Base-by-base conservation (phyloP, 2,113 vertebrate species). In the Vombatus ursinus region DNA sequence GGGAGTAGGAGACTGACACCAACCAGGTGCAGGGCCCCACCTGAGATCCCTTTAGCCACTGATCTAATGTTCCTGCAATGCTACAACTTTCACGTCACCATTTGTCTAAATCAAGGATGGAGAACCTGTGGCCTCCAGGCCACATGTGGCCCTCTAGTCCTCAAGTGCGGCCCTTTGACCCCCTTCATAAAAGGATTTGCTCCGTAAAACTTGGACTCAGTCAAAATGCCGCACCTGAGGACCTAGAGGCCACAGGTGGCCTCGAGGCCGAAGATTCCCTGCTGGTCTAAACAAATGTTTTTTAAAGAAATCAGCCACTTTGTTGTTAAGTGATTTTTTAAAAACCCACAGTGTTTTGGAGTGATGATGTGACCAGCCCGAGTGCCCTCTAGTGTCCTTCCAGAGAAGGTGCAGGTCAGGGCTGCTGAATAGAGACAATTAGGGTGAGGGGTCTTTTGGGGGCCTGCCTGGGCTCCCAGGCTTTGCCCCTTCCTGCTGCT, bases 331-430 rank as follows among this genome's bases (percentile, higher is more conserved):
- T 93, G 89, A 68, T 96, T 94, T 97, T 97, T 97, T 57, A 93
- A 84, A 94, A 96, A 89, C 90, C 92, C 89, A 52, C 89, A 0
- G 89, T 95, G 23, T 97, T 97, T 94, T 97, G 92, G 89, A 94
- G 84, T 14, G 23, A 49, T 47, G 37, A 94, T 97, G 96, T 92
- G 96, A 92, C 95, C 93, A 93, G 96, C 96, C 92, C 50, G 97
- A 98, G 97, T 90, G 97, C 98, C 98, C 98, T 95, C 98, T 98
- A 98, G 98, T 98, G 98, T 97, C 96, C 0, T 31, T 16, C n/a
- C 54, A 77, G 54, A 22, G 95, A 93, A 96, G 19, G 44, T 47
- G 77, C 93, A 37, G 91, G 68, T n/a, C 57, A 8, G 57, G 51
- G 92, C 95, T 93, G 14, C 8, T 92, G 48, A 92, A 57, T 90